Evolutionary conservation across 2,797 vertebrate species (phyloP), one percentile per base, ranked within the genome.

Genomic region (Nannoperca australis): DNA sequence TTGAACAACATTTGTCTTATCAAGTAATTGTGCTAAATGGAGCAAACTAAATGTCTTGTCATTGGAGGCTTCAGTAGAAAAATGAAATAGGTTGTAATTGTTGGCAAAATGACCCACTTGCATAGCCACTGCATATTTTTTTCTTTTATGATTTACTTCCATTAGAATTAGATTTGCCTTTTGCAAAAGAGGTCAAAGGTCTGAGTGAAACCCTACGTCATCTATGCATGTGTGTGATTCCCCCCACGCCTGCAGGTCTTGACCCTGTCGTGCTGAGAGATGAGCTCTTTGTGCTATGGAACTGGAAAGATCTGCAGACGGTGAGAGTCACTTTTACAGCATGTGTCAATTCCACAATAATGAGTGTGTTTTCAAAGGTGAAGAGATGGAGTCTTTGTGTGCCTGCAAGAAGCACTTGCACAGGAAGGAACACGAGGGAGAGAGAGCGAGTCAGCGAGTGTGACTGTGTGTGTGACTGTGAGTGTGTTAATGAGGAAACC

Each of bases 251-350:
- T n/a, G n/a, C 84, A 95, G 95, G 92, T 93, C 89, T 92, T 77
- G 93, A 94, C 89, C 92, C 90, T 24, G 58, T 17, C 14, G 38
- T 75, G 78, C 87, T 96, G 82, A 90, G 73, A 76, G 91, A 93
- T 58, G 73, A 89, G 62, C 91, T 96, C 76, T 87, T 87, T 30
- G 83, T 91, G 53, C 86, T 91, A 30, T 95, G 95, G 94, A 85
- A 55, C 87, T 22, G 36, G 83, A 94, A 93, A 78, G 88, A 95
- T 73, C 84, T 93, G 62, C 84, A 89, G 81, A 89, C 65, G 94
- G 95, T 96, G 85, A 95, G 90, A 85, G 61, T 81, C 70, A 61
- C 77, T 84, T 85, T 84, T 82, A 71, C 78, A 81, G 47, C 47
- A 0, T 82, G 78, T 80, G 80, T 78, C 80, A 50, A 9, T 60